Evolutionary conservation across 2,888 invertebrate genomes (phyloP).

Genomic region (Ormyrus pomaceus): DNA sequence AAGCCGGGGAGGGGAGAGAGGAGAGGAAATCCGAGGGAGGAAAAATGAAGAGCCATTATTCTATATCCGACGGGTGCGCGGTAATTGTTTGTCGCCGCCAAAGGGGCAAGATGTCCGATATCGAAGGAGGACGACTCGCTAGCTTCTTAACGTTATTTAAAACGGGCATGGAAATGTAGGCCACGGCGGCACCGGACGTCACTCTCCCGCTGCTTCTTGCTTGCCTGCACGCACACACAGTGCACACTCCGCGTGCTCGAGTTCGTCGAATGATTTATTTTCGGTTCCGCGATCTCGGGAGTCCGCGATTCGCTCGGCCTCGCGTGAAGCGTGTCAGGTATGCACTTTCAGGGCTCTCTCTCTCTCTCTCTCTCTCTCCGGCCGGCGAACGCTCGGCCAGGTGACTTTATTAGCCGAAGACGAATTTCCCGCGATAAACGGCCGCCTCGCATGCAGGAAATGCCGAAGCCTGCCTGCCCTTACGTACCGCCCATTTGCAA

Average conservation of each 20-base stretch:
- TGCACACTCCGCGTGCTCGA: background rate
- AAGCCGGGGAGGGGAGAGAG: background rate
- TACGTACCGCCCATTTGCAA: too few relatives aligned
- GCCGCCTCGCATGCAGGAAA: background rate
- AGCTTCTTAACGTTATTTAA: constrained; percentile 48
- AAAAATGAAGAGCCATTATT: constrained; percentile 16
- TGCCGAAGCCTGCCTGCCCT: too few relatives aligned
- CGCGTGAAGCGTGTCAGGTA: constrained; percentile 16
- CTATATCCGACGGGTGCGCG: background rate
- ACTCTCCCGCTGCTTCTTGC: background rate
- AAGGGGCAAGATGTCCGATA: constrained; percentile 3
- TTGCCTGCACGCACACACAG: background rate
- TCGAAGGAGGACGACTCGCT: background rate
- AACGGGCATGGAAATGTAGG: constrained; percentile 49
- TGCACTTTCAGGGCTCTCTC: background rate
- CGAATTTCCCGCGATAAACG: background rate
- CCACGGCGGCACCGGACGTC: constrained; percentile 31
- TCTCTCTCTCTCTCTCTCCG: background rate
- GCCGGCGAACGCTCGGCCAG: background rate
- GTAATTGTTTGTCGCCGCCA: constrained; percentile 26
- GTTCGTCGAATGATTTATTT: constrained; percentile 64
- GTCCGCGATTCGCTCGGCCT: constrained; percentile 24
- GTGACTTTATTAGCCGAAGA: constrained; percentile 37
- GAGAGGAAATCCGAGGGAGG: background rate
- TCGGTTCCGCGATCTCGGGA: constrained; percentile 57